Evolutionary conservation across 2,113 vertebrate genomes (phyloP), one percentile per base, ranked within the genome.

Genomic region (Columbina picui): DNA sequence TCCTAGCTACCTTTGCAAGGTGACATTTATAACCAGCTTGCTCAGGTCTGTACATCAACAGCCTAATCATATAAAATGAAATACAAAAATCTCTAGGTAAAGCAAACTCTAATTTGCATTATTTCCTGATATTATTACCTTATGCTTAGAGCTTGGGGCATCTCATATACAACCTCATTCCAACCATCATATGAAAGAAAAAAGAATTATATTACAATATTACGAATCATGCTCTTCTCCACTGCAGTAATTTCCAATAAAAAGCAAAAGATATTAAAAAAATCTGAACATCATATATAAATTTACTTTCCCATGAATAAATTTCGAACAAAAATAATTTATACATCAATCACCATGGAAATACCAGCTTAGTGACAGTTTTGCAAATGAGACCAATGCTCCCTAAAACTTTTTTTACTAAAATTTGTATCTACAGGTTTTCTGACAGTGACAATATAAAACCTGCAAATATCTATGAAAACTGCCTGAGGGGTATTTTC

Each of bases 101-200:
- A 85, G 26, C 7, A 74, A 90, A 53, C 23, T 41, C 53, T 65
- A 12, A 55, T 52, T 70, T 39, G 16, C 36, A 29, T 63, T 57
- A 29, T 41, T 84, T 78, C 32, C 47, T 59, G 2, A 9, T 41
- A 55, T 21, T 32, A 60, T 21, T 61, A 36, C n/a, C 14, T 25
- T 27, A 61, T 3, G 0, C 55, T 69, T 56, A 65, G n/a, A 84
- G 13, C 23, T 41, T 8, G 1, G 3, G 3, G 1, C 19, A 56
- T 29, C 43, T 85, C 39, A 81, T 21, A 49, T 1, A 39, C 12
- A 15, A 53, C 6, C 27, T 53, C 18, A 32, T 77, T 75, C 12
- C 50, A 91, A 53, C 5, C 32, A 55, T 5, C 18, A 38, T 8
- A 52, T 17, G n/a, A 79, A 74, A 82, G 7, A 4, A 52, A 70